Percentiles rank a stretch among this genome's conserved stretches.
phyloP scores from a whole-genome alignment of 2,888 invertebrate species.

The Macrosiphum euphorbiae region DNA sequence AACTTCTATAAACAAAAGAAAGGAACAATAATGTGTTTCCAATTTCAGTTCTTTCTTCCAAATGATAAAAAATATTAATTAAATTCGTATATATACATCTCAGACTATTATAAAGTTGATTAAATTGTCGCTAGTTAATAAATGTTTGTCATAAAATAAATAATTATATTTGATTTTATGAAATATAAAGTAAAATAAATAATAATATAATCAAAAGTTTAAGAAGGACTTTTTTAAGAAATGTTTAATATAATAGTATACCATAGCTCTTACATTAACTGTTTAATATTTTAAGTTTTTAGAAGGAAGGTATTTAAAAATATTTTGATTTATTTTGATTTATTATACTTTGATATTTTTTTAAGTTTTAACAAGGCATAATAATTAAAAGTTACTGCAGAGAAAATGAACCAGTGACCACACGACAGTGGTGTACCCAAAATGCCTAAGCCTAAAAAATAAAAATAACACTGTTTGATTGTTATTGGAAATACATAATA shows the following conservation, averaged over 20 bases:
- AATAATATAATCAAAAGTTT: neutral
- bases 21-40: neutral
- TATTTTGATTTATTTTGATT: neutral
- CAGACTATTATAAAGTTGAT: neutral
- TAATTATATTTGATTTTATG: neutral
- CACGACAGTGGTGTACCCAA: neutral
- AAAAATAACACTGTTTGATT: neutral
- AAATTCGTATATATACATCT: neutral
- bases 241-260: neutral
- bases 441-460: neutral
- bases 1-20: neutral
- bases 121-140: neutral
- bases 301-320: neutral
- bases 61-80: constrained; percentile 6
- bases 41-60: neutral
- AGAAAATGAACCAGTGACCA: neutral
- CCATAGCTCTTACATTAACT: neutral
- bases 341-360: neutral
- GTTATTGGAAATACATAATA: neutral
- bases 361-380: neutral
- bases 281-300: neutral
- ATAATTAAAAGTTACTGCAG: neutral
- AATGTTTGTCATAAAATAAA: neutral
- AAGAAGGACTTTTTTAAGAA: neutral
- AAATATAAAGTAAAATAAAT: neutral